Conservation (phyloP, 2,113 vertebrate species). For the Eptesicus fuscus region DNA sequence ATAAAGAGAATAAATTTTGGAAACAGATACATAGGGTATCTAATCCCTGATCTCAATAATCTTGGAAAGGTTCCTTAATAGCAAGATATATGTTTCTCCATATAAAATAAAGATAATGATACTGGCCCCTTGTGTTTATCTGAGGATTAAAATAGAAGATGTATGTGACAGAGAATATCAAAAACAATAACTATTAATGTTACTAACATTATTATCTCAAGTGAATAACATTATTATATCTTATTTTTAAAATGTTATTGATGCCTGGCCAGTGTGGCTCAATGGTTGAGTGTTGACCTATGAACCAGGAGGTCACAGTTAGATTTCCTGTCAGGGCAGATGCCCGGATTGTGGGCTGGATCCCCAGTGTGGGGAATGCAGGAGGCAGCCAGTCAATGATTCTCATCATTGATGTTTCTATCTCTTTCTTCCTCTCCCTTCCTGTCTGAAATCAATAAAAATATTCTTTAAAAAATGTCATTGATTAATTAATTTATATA, state of each 20-base stretch:
- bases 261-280: neutral
- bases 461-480: too few relatives aligned
- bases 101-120: neutral
- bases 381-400: too few relatives aligned
- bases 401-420: too few relatives aligned
- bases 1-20: slow-evolving; percentile 25
- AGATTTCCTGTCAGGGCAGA: too few relatives aligned
- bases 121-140: neutral
- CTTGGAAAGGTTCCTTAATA: neutral
- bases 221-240: neutral
- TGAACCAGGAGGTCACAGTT: too few relatives aligned
- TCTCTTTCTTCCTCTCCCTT: too few relatives aligned
- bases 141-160: neutral
- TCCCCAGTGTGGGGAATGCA: too few relatives aligned
- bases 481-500: slow-evolving; percentile 20
- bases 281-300: too few relatives aligned
- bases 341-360: too few relatives aligned
- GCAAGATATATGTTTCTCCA: neutral
- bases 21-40: neutral
- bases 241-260: neutral
- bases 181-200: neutral
- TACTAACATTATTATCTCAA: slow-evolving; percentile 9
- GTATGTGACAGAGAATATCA: neutral
- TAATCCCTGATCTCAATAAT: neutral
- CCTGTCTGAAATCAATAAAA: too few relatives aligned